Percentiles rank a stretch among this genome's conserved stretches.
Conservation (phyloP, 2,113 vertebrate species). For the Tapirus terrestris region DNA sequence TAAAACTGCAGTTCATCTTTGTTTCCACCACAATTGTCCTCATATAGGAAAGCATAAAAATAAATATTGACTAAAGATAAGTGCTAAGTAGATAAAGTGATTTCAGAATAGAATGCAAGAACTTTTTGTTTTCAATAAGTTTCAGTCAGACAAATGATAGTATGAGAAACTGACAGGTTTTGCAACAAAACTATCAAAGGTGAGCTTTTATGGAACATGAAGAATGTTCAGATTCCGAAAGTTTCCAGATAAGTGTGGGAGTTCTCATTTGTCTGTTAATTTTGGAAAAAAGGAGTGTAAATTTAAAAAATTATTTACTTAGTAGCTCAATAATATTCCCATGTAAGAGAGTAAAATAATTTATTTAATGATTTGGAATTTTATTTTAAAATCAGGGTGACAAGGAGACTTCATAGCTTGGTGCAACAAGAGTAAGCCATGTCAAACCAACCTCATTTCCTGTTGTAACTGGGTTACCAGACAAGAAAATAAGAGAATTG, state of each 20-base stretch:
- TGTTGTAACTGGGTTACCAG: not conserved
- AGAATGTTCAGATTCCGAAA: not conserved
- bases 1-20: not conserved
- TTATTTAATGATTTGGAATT: not conserved
- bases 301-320: not conserved
- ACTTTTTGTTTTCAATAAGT: not conserved
- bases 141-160: not conserved
- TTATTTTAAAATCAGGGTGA: slow-evolving; percentile 3
- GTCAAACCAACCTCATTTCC: not conserved
- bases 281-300: not conserved
- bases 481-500: not conserved
- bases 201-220: not conserved
- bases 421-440: not conserved
- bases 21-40: not conserved
- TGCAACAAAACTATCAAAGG: not conserved
- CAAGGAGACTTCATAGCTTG: not conserved
- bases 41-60: slow-evolving; percentile 3
- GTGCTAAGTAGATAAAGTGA: not conserved
- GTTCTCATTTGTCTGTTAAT: not conserved
- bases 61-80: not conserved
- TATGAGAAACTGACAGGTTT: not conserved
- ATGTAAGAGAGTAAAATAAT: not conserved
- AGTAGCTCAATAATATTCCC: not conserved
- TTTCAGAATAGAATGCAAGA: not conserved
- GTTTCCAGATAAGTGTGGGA: not conserved